phyloP scores from a whole-genome alignment of 2,888 invertebrate genomes.

The Leptura quadrifasciata region DNA sequence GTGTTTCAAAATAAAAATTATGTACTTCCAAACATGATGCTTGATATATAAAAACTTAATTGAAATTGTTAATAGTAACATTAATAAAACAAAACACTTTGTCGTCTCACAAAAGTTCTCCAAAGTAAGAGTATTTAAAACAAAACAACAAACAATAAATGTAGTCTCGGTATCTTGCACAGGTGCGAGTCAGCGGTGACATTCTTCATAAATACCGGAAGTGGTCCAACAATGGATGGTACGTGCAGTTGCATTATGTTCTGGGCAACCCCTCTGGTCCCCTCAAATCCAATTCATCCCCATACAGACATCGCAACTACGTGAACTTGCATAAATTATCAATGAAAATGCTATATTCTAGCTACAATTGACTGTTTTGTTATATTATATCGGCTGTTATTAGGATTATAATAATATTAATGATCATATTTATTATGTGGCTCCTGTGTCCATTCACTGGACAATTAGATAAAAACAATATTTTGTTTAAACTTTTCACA shows the following conservation, averaged over 20 bases:
- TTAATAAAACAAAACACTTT: neutral
- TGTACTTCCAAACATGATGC: too few relatives aligned
- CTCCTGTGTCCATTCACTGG: neutral
- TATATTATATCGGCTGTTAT: conserved; percentile 17
- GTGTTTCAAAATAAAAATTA: too few relatives aligned
- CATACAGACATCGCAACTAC: conserved; percentile 57
- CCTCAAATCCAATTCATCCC: conserved; percentile 55
- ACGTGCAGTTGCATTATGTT: conserved; percentile 71
- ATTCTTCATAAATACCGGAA: conserved; percentile 69
- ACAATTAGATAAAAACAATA: neutral
- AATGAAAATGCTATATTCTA: conserved; percentile 39
- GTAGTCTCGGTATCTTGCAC: conserved; percentile 55
- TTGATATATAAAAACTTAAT: too few relatives aligned
- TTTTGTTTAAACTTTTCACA: neutral
- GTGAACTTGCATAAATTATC: conserved; percentile 69
- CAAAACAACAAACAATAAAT: conserved; percentile 55
- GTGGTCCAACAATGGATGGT: conserved; percentile 70
- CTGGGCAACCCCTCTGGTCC: conserved; percentile 60
- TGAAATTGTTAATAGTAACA: too few relatives aligned
- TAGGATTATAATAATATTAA: conserved; percentile 16
- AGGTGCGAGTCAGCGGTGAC: conserved; percentile 60
- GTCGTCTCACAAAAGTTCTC: conserved; percentile 13
- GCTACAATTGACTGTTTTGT: conserved; percentile 12
- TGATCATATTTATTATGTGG: neutral
- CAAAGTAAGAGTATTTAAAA: conserved; percentile 47